These are phyloP conservation scores for Gymnoscelis rufifasciata DNA, from an alignment of 2,888 invertebrate genomes.

Conservation along the genomic window DNA sequence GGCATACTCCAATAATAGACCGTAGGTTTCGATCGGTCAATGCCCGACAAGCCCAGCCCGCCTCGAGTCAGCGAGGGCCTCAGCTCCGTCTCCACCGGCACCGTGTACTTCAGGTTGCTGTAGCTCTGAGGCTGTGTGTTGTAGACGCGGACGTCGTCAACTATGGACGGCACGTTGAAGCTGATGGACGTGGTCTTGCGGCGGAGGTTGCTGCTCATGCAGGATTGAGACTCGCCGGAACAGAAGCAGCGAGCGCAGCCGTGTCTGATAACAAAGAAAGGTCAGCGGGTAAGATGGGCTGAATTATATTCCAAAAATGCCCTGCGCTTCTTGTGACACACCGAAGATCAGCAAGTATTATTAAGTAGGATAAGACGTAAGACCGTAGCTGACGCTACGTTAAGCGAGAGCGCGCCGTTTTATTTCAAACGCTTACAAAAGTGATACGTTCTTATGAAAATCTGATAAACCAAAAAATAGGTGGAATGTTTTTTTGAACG, in stretches of 20 bases:
- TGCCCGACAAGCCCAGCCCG: slow-evolving; percentile 80
- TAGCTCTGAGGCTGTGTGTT: slow-evolving; percentile 45
- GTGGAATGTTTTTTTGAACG: too few relatives aligned
- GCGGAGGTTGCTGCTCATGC: slow-evolving; percentile 88
- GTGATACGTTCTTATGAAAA: too few relatives aligned
- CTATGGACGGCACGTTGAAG: slow-evolving; percentile 61
- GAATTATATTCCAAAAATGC: too few relatives aligned
- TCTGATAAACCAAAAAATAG: too few relatives aligned
- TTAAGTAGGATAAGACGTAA: too few relatives aligned
- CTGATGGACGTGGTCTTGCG: slow-evolving; percentile 73
- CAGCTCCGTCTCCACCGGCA: slow-evolving; percentile 48
- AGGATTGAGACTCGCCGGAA: slow-evolving; percentile 90
- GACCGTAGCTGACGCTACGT: too few relatives aligned
- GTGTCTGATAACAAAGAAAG: slow-evolving; percentile 56
- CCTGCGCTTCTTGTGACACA: too few relatives aligned
- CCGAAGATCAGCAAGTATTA: too few relatives aligned
- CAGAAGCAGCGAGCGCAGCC: slow-evolving; percentile 98
- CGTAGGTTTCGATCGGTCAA: slow-evolving; percentile 73
- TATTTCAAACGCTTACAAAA: too few relatives aligned
- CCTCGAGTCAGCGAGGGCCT: slow-evolving; percentile 73
- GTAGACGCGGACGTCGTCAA: slow-evolving; percentile 55
- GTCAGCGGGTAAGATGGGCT: too few relatives aligned
- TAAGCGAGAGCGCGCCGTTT: too few relatives aligned
- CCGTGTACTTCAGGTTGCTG: slow-evolving; percentile 49
- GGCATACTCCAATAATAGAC: slow-evolving; percentile 94